These are phyloP conservation scores for Pangasius djambal DNA, from an alignment of 2,797 vertebrate species.

Conservation along the genomic window DNA sequence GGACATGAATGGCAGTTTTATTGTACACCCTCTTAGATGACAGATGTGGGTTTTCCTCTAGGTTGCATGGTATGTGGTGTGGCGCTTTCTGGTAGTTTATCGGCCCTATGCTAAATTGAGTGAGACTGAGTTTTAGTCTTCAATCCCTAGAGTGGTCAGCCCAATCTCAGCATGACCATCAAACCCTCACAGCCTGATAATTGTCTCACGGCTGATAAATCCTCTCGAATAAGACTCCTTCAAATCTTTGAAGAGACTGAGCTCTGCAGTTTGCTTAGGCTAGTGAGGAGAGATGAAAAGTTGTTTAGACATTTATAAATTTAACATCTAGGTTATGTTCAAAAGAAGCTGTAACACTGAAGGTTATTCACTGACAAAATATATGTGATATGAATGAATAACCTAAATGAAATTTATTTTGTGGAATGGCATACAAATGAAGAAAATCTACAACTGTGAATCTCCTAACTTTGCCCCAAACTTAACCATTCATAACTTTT, in stretches of 20 bases:
- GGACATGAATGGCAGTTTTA: constrained; percentile 37
- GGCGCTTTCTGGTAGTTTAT: constrained; percentile 17
- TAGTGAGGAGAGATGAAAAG: background rate
- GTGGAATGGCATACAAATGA: background rate
- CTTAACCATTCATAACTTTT: background rate
- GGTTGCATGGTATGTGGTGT: background rate
- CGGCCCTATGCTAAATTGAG: constrained; percentile 31
- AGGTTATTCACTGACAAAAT: background rate
- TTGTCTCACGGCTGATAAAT: constrained; percentile 35
- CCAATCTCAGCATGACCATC: constrained; percentile 36
- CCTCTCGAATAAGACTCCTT: constrained; percentile 21
- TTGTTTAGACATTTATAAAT: background rate
- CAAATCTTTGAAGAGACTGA: background rate
- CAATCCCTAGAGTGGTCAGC: constrained; percentile 16
- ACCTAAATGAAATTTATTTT: background rate
- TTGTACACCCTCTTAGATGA: constrained; percentile 3
- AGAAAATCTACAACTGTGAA: background rate
- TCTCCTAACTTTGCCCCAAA: background rate
- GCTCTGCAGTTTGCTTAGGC: background rate
- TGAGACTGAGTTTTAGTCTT: constrained; percentile 31
- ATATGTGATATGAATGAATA: background rate
- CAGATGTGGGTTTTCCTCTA: background rate
- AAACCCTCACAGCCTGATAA: constrained; percentile 40
- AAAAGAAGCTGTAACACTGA: background rate
- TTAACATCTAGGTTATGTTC: background rate